phyloP scores from a whole-genome alignment of 2,888 invertebrate species.

The Dilophus febrilis region DNA sequence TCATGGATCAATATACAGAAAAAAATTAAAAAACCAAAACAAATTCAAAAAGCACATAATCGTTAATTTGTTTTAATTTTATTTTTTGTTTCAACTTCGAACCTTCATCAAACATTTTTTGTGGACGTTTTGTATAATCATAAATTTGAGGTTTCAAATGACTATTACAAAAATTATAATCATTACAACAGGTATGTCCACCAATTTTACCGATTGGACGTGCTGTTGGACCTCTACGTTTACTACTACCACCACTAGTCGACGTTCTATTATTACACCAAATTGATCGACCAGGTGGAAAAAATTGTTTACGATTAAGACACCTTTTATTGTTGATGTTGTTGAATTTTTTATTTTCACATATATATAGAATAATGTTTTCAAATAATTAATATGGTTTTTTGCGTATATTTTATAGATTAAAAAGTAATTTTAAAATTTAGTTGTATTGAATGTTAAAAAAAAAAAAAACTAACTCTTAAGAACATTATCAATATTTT shows the following conservation, averaged over 20 bases:
- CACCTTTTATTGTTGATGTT: conserved; percentile 17
- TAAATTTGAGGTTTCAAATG: conserved; percentile 29
- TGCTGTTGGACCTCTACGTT: conserved; percentile 26
- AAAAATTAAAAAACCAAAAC: too few relatives aligned
- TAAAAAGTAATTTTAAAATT: too few relatives aligned
- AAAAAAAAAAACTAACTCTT: not conserved
- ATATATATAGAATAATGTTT: conserved; percentile 2
- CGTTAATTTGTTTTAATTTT: too few relatives aligned
- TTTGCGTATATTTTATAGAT: too few relatives aligned
- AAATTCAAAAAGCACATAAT: too few relatives aligned
- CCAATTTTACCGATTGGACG: conserved; percentile 23
- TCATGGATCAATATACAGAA: too few relatives aligned
- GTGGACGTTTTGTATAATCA: conserved; percentile 18
- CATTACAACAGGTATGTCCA: conserved; percentile 26
- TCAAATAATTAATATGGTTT: conserved; percentile 1
- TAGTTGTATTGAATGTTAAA: not conserved
- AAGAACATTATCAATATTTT: too few relatives aligned
- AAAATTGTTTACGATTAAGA: conserved; percentile 24
- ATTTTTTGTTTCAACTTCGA: too few relatives aligned
- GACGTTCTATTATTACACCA: conserved; percentile 27
- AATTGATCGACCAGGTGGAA: conserved; percentile 27
- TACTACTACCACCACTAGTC: too few relatives aligned
- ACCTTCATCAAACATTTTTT: conserved; percentile 13
- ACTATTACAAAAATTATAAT: conserved; percentile 27
- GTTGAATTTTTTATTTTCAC: conserved; percentile 8